A percentile compares a stretch with the other conserved stretches of the same genome.
phyloP scores from a whole-genome alignment of 2,797 vertebrate genomes.

The Peromyscus aztecus region DNA sequence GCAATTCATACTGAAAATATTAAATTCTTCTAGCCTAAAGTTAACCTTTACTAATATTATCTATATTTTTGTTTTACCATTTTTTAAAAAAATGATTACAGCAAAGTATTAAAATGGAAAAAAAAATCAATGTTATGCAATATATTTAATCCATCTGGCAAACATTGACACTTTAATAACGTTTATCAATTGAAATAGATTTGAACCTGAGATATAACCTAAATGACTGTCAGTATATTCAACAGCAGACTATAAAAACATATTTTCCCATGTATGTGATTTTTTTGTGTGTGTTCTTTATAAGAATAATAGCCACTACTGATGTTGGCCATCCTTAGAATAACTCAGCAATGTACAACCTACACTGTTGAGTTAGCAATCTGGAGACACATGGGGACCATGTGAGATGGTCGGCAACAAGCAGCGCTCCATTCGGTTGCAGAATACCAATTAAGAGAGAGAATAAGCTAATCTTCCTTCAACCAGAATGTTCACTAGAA shows the following conservation, averaged over 20 bases:
- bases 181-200: background rate
- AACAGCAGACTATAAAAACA: background rate
- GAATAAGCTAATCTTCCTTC: conserved; percentile 80
- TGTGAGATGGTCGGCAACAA: conserved; percentile 85
- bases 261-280: conserved; percentile 48
- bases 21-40: background rate
- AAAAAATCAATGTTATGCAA: background rate
- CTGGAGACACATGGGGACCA: conserved; percentile 86
- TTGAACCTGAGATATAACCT: background rate
- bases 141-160: background rate
- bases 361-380: conserved; percentile 83
- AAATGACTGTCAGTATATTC: conserved; percentile 21
- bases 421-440: conserved; percentile 82
- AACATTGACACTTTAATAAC: background rate
- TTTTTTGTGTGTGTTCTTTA: conserved; percentile 74
- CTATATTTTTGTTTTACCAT: background rate
- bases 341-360: conserved; percentile 76
- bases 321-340: conserved; percentile 76
- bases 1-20: background rate
- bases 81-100: background rate
- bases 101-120: background rate
- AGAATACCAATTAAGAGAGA: conserved; percentile 86
- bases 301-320: conserved; percentile 59
- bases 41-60: background rate
- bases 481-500: conserved; percentile 82